Conservation (phyloP, 2,113 vertebrate species). For the Mellivora capensis region DNA sequence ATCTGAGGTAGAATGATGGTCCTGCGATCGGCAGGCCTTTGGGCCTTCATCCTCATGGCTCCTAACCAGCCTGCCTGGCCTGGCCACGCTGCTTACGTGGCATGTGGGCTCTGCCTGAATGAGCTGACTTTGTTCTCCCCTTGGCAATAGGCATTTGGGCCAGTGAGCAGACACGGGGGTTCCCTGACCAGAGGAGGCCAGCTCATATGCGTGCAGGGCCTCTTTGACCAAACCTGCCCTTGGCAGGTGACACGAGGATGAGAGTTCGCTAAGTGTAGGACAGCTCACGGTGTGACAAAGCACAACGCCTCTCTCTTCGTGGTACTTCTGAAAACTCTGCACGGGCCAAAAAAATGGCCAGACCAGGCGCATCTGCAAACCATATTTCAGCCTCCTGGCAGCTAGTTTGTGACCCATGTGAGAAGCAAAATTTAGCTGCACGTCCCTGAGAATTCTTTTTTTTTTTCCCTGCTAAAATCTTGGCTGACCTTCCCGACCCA, state of each 20-base stretch:
- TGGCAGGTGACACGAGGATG: neutral
- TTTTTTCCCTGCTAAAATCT: slow-evolving; percentile 13
- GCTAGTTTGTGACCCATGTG: neutral
- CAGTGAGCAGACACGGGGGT: neutral
- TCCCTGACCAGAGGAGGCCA: neutral
- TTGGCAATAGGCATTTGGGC: neutral
- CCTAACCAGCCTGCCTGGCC: neutral
- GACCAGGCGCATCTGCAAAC: slow-evolving; percentile 17
- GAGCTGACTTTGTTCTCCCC: neutral
- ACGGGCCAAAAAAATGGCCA: neutral
- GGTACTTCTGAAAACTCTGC: slow-evolving; percentile 42
- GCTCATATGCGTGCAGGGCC: neutral
- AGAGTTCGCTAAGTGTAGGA: neutral
- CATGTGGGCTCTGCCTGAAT: neutral
- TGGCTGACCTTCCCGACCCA: neutral
- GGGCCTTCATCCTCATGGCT: neutral
- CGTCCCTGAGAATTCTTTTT: slow-evolving; percentile 26
- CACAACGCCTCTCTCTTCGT: neutral
- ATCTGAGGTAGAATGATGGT: neutral
- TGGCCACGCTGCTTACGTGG: neutral
- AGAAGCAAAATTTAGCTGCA: neutral
- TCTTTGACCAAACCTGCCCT: neutral
- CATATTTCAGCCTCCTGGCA: neutral
- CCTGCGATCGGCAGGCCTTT: neutral
- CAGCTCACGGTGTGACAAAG: neutral